These are phyloP conservation scores for Cheilosia variabilis DNA, from an alignment of 2,888 invertebrate genomes.

Conservation along the genomic window DNA sequence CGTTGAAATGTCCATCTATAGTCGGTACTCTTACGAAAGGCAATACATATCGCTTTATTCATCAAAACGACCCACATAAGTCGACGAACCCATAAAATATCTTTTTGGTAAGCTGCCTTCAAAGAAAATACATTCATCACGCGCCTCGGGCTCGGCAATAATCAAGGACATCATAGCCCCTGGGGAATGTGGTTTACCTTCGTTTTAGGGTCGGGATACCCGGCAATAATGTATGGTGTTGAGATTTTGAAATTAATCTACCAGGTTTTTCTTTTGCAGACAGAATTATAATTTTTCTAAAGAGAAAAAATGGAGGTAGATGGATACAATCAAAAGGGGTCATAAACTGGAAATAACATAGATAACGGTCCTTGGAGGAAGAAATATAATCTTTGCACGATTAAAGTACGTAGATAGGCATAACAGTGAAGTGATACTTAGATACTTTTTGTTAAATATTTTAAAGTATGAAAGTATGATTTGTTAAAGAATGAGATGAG, in stretches of 20 bases:
- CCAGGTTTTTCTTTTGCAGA: background rate
- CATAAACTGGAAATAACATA: background rate
- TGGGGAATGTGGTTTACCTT: slow-evolving; percentile 2
- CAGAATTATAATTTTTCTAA: background rate
- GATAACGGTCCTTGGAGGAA: background rate
- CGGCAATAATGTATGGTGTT: slow-evolving; percentile 8
- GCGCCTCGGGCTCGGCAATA: background rate
- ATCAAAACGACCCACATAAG: background rate
- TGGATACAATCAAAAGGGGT: background rate
- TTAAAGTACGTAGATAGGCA: background rate
- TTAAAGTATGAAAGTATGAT: slow-evolving; percentile 18
- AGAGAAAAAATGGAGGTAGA: background rate
- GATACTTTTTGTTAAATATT: background rate
- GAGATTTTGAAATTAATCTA: slow-evolving; percentile 27
- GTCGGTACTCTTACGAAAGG: background rate
- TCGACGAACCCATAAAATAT: background rate
- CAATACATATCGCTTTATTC: background rate
- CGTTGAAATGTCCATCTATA: background rate
- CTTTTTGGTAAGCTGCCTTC: background rate
- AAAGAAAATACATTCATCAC: slow-evolving; percentile 1
- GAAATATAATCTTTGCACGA: background rate
- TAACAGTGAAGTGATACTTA: background rate
- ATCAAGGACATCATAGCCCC: slow-evolving; percentile 8
- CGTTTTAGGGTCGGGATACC: slow-evolving; percentile 13
- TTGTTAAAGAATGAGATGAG: background rate